Percentiles rank a stretch among this genome's conserved stretches.
These are phyloP conservation scores for Catamblyrhynchus diadema DNA, from an alignment of 2,797 vertebrate genomes.

Conservation along the genomic window DNA sequence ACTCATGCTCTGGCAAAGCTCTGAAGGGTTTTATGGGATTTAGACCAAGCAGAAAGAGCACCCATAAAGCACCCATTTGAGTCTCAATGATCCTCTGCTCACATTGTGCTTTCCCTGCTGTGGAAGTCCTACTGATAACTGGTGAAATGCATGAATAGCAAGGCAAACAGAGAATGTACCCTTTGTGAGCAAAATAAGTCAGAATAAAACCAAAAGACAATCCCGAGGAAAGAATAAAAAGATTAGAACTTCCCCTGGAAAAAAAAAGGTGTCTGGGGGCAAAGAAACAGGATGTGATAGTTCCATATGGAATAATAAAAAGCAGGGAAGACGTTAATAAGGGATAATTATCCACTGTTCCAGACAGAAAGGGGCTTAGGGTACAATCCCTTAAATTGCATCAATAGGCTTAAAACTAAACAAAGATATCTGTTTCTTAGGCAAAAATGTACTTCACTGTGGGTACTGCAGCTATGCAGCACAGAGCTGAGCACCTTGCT, in stretches of 20 bases:
- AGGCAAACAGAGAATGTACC: background rate
- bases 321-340: background rate
- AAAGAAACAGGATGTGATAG: background rate
- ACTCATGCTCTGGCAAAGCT: background rate
- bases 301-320: background rate
- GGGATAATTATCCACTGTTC: background rate
- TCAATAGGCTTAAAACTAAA: background rate
- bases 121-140: background rate
- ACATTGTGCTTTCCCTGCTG: background rate
- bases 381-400: background rate
- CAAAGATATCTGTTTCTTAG: background rate
- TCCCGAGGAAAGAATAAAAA: background rate
- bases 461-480: background rate
- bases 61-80: background rate
- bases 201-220: background rate
- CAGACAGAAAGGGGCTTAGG: background rate
- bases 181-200: background rate
- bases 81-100: background rate
- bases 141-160: background rate
- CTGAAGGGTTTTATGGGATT: background rate
- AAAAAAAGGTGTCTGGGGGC: background rate
- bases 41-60: background rate
- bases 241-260: background rate
- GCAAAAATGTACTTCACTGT: background rate
- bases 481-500: accelerated